Evolutionary conservation across 2,797 vertebrate species (phyloP).

Genomic region (Monodelphis domestica): DNA sequence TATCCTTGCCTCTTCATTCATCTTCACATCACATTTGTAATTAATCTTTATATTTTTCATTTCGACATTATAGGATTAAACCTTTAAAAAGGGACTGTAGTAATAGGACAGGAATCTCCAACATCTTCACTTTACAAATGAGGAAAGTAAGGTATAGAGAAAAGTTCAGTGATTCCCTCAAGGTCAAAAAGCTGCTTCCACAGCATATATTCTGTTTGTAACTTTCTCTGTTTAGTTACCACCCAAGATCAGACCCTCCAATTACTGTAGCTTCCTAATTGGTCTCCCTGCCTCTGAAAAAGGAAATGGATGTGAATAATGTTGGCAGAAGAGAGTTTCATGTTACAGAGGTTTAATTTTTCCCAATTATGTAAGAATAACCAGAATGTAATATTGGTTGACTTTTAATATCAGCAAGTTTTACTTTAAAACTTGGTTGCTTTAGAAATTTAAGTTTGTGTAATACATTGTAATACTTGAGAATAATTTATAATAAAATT

Average conservation of each 20-base stretch:
- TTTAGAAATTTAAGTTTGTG: background rate
- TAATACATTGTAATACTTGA: conserved; percentile 7
- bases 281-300: background rate
- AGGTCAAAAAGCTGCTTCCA: background rate
- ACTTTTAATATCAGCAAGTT: background rate
- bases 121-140: background rate
- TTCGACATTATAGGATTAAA: background rate
- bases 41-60: background rate
- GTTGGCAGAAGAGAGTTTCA: background rate
- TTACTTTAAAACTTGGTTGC: background rate
- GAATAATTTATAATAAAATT: conserved; percentile 3
- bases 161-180: background rate
- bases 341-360: background rate
- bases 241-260: background rate
- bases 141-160: background rate
- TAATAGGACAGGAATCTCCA: background rate
- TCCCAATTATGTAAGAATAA: background rate
- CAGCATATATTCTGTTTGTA: background rate
- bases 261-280: background rate
- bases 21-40: background rate
- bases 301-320: background rate
- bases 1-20: background rate
- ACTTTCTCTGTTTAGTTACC: background rate
- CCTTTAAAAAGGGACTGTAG: background rate
- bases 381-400: background rate